Evolutionary conservation across 2,113 vertebrate species (phyloP).

Genomic region (Fregata magnificens): DNA sequence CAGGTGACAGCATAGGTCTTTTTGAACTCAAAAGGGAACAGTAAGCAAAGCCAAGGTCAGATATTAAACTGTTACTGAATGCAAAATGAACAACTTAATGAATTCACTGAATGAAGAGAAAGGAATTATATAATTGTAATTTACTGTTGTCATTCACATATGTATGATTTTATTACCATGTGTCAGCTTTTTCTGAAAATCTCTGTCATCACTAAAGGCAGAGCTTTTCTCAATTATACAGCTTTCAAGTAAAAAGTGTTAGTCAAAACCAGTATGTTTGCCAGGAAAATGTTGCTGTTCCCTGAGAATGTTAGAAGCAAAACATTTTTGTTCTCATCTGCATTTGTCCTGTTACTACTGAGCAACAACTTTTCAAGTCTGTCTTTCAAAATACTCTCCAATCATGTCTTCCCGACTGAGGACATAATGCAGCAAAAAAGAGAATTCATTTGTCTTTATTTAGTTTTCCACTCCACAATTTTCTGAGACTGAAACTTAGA

Average conservation of each 20-base stretch:
- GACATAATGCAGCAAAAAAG: not conserved
- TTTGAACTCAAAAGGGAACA: not conserved
- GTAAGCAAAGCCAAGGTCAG: not conserved
- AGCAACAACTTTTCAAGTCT: not conserved
- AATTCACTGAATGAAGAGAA: not conserved
- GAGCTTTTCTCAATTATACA: not conserved
- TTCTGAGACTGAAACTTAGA: not conserved
- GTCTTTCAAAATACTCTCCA: not conserved
- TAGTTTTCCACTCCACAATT: not conserved
- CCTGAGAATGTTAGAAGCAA: not conserved
- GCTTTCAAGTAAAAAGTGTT: not conserved
- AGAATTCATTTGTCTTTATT: not conserved
- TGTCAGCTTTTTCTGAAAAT: not conserved
- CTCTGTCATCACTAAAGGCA: not conserved
- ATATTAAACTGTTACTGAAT: not conserved
- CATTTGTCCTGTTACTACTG: not conserved
- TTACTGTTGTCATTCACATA: not conserved
- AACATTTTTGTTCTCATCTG: not conserved
- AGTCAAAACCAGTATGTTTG: not conserved
- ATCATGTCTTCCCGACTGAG: fast-evolving
- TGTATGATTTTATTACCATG: not conserved
- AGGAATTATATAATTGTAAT: not conserved
- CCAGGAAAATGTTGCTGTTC: not conserved
- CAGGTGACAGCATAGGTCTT: not conserved
- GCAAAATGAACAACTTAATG: not conserved